These are phyloP conservation scores for Thalassophryne amazonica DNA, from an alignment of 2,797 vertebrate genomes.

Conservation along the genomic window DNA sequence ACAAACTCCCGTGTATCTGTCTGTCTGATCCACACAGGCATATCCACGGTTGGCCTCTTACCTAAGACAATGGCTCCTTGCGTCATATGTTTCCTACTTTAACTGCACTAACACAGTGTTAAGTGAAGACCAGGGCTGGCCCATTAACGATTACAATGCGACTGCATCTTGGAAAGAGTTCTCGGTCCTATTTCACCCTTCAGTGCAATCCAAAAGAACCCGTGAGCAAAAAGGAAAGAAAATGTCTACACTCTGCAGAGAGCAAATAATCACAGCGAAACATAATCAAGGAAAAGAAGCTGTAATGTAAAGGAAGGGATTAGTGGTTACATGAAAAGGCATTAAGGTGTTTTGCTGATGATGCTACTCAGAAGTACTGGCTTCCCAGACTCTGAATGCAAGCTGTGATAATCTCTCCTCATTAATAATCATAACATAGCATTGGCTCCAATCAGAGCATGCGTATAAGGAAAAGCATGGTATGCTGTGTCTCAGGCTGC, in stretches of 20 bases:
- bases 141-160: conserved; percentile 43
- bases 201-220: conserved; percentile 60
- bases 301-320: conserved; percentile 64
- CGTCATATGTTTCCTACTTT: conserved; percentile 43
- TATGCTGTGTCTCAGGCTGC: too few relatives aligned
- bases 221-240: conserved; percentile 45
- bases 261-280: conserved; percentile 62
- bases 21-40: conserved; percentile 2
- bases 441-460: conserved; percentile 45
- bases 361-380: conserved; percentile 44
- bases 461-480: too few relatives aligned
- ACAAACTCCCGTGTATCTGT: conserved; percentile 43
- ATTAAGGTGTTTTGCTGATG: conserved; percentile 68
- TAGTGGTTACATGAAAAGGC: conserved; percentile 62
- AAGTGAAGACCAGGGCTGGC: conserved; percentile 39
- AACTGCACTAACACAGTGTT: conserved; percentile 41
- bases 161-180: conserved; percentile 46
- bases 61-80: conserved; percentile 25
- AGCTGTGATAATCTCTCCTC: conserved; percentile 39
- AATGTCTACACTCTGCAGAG: conserved; percentile 49
- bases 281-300: conserved; percentile 37
- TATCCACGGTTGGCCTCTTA: too few relatives aligned
- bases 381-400: conserved; percentile 41
- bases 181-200: conserved; percentile 61
- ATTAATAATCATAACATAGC: conserved; percentile 56